phyloP scores from a whole-genome alignment of 2,113 vertebrate species.

The Geococcyx californianus region DNA sequence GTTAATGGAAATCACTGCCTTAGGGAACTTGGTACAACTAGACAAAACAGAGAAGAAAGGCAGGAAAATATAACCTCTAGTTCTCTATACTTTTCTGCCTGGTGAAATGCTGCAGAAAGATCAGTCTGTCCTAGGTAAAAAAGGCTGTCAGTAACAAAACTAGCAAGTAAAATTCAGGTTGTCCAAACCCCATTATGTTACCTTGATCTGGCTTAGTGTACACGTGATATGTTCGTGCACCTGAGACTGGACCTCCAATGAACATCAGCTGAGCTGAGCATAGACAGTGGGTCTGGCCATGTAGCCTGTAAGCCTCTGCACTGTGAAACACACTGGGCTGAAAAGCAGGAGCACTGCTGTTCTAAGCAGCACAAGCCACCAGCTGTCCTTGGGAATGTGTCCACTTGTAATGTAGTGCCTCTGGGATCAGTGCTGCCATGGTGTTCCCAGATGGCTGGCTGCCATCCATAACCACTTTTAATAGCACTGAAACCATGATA shows the following conservation, averaged over 20 bases:
- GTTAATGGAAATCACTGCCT: background rate
- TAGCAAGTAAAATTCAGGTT: background rate
- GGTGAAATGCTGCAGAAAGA: background rate
- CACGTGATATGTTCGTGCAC: fast-evolving
- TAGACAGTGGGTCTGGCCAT: no score
- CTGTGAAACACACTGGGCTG: fast-evolving
- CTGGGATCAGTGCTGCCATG: background rate
- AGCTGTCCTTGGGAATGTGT: background rate
- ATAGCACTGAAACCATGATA: background rate
- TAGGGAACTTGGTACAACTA: background rate
- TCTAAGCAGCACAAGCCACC: background rate
- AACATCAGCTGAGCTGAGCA: background rate
- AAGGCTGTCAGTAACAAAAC: background rate
- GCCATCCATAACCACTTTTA: background rate
- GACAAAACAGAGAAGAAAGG: background rate
- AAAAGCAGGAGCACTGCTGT: background rate
- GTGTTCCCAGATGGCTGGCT: background rate
- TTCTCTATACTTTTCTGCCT: background rate
- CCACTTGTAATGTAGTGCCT: background rate
- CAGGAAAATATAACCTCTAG: background rate
- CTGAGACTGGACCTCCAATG: background rate
- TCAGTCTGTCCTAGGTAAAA: background rate
- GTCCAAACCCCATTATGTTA: background rate
- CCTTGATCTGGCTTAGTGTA: background rate
- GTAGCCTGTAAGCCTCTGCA: background rate